Evolutionary conservation across 2,113 vertebrate genomes (phyloP), one percentile per base, ranked within the genome.

Genomic region (Coptodon rendalli): DNA sequence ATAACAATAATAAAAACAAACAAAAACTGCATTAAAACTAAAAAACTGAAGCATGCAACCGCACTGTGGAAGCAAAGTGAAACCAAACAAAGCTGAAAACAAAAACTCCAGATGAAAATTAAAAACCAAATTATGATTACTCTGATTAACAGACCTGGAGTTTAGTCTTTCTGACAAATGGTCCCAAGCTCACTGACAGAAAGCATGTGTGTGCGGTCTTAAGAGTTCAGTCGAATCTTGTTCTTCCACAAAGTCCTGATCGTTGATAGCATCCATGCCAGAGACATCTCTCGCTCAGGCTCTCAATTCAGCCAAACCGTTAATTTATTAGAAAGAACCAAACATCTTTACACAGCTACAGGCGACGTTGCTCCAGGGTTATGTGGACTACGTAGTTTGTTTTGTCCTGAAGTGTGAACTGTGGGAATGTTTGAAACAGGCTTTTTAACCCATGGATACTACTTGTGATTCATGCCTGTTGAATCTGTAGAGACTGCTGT

Each of bases 21-120:
- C 11, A 7, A 22, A 54, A 54, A 54, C n/a, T 54, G 22, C 10
- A 54, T 12, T 24, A 54, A 54, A 52, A 1, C 17, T n/a, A 52
- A 43, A 14, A 14, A 52, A 0, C 53, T 56, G 53, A 56, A 56
- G 4, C 53, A 2, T 24, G 22, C 4, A 56, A 56, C n/a, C 6
- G 0, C 53, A 56, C 11, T 0, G 53, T 56, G 53, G 1, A 24
- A 56, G 2, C 53, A 54, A 24, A 54, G n/a, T 54, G 53, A 0
- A 54, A 54, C 10, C n/a, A 54, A 54, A 10, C 52, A 22, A 54
- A 22, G 52, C 9, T 22, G n/a, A 54, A 12, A 54, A 54, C n/a
- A 19, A 9, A 19, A 6, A 31, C 29, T 31, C 27, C 3, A 54
- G n/a, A 54, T 54, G 53, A 3, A 54, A 0, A 54, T 54, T 7